Evolutionary conservation across 2,888 invertebrate species (phyloP), one percentile per base, ranked within the genome.

Genomic region (Coleophora flavipennella): DNA sequence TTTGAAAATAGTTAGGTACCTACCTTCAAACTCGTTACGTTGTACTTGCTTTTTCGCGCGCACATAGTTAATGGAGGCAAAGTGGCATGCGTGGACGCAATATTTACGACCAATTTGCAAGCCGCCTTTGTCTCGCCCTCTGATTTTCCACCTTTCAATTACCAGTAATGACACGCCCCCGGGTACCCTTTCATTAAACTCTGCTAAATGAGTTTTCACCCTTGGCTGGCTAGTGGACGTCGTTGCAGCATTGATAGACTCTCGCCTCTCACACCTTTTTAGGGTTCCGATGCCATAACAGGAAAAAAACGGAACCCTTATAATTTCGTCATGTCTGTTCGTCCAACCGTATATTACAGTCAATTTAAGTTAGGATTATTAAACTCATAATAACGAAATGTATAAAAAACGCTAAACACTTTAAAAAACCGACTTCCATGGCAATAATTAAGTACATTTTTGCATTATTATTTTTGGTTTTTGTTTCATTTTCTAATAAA

Each of bases 121-220:
- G 61, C 59, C 60, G 63, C 65, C 67, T 74, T 70, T 73, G 76
- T 76, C 62, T 67, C 59, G 59, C 66, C 61, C 69, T 69, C 65
- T 76, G 79, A 79, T 77, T 81, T 81, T 67, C 69, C 66, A 61
- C 71, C 71, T 77, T 77, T 78, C 80, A 84, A 83, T 84, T 83
- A 81, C 74, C 68, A 70, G 81, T 81, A 83, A 80, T 80, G 80
- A 81, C 79, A 79, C 73, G 81, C 78, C 69, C 70, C 67, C 67
- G 63, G 69, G 70, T 66, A 67, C 76, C 78, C 78, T 83, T 84
- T 83, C 75, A 81, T 83, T 78, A 78, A 74, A 71, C 64, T 69
- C 63, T 64, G 67, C 67, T 80, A 81, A n/a, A 83, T 81, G 80
- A 83, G 80, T 83, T 84, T 83, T 79, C 75, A 72, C 78, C 80